phyloP scores from a whole-genome alignment of 2,888 invertebrate species.

The Diadegma fenestrale region DNA sequence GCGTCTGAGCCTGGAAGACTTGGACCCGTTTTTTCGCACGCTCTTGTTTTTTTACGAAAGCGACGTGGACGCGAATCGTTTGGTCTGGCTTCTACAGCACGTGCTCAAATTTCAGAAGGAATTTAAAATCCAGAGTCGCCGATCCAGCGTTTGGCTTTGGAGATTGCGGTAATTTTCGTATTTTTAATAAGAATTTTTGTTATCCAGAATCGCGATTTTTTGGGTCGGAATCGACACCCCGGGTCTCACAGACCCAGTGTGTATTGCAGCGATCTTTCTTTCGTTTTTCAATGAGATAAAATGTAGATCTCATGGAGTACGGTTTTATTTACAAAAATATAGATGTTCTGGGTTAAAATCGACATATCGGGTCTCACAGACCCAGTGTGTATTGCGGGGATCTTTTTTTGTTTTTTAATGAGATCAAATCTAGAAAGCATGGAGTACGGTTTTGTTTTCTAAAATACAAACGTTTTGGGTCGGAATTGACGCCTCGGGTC shows the following conservation, averaged over 20 bases:
- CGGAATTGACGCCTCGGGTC: no score
- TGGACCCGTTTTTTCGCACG: constrained; percentile 88
- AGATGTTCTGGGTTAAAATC: no score
- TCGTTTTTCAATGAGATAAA: constrained; percentile 1
- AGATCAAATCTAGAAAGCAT: no score
- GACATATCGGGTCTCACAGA: no score
- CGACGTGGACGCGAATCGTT: constrained; percentile 88
- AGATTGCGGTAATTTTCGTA: constrained; percentile 79
- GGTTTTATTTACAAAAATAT: no score
- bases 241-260: neutral
- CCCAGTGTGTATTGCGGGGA: no score
- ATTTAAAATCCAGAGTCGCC: constrained; percentile 80
- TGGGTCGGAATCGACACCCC: neutral
- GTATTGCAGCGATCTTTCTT: constrained; percentile 77
- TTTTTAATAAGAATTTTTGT: constrained; percentile 7
- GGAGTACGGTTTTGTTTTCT: no score
- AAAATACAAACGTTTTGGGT: no score
- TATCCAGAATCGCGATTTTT: neutral
- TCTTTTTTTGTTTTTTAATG: no score
- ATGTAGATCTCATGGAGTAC: no score
- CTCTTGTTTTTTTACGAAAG: constrained; percentile 92
- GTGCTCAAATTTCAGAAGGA: constrained; percentile 83
- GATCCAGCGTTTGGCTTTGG: constrained; percentile 84
- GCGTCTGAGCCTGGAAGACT: constrained; percentile 84
- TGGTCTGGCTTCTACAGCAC: constrained; percentile 85